A percentile compares a stretch with the other conserved stretches of the same genome.
Conservation (phyloP, 1,140 invertebrate genomes). For the Drosophila santomea region DNA sequence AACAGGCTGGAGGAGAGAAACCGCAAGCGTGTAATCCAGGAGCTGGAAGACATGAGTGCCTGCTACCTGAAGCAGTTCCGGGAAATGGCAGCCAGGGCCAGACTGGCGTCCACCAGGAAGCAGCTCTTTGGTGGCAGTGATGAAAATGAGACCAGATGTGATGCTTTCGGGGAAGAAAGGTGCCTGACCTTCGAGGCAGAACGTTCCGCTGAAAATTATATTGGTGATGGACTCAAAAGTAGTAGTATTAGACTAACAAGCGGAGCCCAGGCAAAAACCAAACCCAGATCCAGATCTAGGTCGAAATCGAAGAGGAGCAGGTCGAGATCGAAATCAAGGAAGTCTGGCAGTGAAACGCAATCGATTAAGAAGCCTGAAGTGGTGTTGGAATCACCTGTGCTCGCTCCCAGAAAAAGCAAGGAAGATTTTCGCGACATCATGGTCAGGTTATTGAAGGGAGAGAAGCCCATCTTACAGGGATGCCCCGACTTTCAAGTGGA, state of each 20-base stretch:
- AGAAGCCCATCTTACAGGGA: slow-evolving; percentile 5
- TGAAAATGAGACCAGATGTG: not conserved
- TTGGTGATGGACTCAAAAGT: not conserved
- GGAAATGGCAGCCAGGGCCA: slow-evolving; percentile 38
- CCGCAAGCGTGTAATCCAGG: slow-evolving; percentile 20
- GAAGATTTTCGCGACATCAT: not conserved
- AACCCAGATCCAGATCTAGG: not conserved
- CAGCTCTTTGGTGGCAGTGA: slow-evolving; percentile 13
- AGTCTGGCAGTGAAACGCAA: not conserved
- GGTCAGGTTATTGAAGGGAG: slow-evolving; percentile 26
- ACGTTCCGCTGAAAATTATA: not conserved
- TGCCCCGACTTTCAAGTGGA: slow-evolving; percentile 25
- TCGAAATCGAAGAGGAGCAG: not conserved
- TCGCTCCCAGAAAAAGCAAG: not conserved
- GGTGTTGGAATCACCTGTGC: not conserved
- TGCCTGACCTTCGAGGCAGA: not conserved
- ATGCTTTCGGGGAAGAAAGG: not conserved
- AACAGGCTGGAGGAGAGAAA: slow-evolving; percentile 1
- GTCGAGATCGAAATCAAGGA: not conserved
- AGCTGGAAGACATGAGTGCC: slow-evolving; percentile 46
- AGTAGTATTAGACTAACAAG: not conserved
- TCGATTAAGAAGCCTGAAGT: not conserved
- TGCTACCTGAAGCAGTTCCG: slow-evolving; percentile 38
- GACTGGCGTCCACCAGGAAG: slow-evolving; percentile 34
- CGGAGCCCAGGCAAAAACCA: not conserved